phyloP scores from a whole-genome alignment of 2,797 vertebrate species.

The Hippopotamyrus pictus region DNA sequence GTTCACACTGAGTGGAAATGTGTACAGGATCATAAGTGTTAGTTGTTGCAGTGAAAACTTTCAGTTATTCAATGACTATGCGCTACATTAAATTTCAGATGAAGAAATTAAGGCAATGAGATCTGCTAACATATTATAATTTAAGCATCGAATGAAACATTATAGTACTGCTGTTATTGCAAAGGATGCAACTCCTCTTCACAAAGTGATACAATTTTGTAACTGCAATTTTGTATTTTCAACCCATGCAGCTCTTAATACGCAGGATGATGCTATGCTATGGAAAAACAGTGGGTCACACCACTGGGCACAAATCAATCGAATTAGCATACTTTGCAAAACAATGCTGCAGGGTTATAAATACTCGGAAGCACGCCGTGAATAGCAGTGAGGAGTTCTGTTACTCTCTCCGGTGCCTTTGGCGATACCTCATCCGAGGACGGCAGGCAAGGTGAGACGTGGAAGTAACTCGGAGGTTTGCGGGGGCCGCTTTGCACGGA shows the following conservation, averaged over 20 bases:
- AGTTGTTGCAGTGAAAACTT: not conserved
- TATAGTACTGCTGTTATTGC: not conserved
- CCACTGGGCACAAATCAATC: not conserved
- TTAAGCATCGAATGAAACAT: not conserved
- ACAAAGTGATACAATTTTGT: not conserved
- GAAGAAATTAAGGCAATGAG: not conserved
- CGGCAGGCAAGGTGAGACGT: not conserved
- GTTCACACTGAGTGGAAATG: not conserved
- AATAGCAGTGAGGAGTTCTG: constrained; percentile 9
- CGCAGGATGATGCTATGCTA: not conserved
- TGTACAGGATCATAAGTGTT: not conserved
- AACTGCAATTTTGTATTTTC: not conserved
- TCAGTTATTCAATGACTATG: not conserved
- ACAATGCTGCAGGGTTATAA: constrained; percentile 10
- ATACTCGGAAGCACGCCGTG: not conserved
- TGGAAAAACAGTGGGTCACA: not conserved
- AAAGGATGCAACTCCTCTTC: not conserved
- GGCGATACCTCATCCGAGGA: not conserved
- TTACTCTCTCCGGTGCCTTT: constrained; percentile 14
- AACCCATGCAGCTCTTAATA: not conserved
- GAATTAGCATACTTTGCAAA: not conserved
- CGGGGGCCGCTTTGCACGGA: not conserved
- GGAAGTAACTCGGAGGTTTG: constrained; percentile 4
- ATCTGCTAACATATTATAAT: not conserved
- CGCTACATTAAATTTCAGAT: constrained; percentile 2